These are phyloP conservation scores for Hemibagrus guttatus DNA, from an alignment of 2,797 vertebrate genomes.

Conservation along the genomic window DNA sequence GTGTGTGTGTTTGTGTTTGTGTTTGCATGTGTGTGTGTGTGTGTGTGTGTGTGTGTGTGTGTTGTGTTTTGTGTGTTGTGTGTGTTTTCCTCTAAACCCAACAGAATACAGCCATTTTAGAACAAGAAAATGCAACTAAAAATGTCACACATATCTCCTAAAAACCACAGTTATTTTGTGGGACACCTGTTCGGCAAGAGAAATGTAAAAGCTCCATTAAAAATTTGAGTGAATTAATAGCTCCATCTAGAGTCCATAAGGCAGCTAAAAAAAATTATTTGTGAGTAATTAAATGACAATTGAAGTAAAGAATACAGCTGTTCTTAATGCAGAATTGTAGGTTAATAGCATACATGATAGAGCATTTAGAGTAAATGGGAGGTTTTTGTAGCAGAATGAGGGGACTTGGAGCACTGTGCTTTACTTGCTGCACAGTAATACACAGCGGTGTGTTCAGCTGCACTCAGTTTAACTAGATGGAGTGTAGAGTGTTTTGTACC, in stretches of 20 bases:
- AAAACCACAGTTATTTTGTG: background rate
- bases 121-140: background rate
- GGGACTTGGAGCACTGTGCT: constrained; percentile 3
- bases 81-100: background rate
- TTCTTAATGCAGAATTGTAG: background rate
- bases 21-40: background rate
- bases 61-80: background rate
- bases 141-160: background rate
- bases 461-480: background rate
- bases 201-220: background rate
- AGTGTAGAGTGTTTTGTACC: constrained; percentile 23
- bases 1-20: too few relatives aligned
- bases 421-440: constrained; percentile 49
- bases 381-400: constrained; percentile 21
- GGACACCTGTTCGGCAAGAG: background rate
- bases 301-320: background rate
- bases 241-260: background rate
- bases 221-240: background rate
- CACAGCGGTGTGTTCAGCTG: constrained; percentile 20
- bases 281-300: background rate
- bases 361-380: constrained; percentile 34
- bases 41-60: background rate
- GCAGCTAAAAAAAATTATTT: background rate
- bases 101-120: background rate
- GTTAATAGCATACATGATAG: background rate